Conservation (phyloP, 2,797 vertebrate genomes). For the Cottoperca gobio region DNA sequence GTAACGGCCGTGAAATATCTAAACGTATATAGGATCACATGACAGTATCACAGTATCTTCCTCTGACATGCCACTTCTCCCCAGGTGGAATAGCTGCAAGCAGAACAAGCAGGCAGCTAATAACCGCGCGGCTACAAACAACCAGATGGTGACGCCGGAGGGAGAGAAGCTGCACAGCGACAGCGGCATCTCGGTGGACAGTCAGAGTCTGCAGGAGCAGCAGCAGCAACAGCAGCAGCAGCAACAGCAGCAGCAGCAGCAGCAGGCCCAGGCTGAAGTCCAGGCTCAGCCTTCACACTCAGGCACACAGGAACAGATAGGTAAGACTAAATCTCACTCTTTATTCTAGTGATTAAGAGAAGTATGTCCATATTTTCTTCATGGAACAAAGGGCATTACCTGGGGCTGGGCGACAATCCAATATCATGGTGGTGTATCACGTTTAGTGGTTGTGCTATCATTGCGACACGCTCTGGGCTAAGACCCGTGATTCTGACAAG, state of each 20-base stretch:
- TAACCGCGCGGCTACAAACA: conserved; percentile 89
- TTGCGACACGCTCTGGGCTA: no score
- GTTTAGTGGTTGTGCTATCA: background rate
- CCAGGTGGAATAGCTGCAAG: conserved; percentile 98
- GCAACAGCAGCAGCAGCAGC: conserved; percentile 85
- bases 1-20: conserved; percentile 1
- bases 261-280: conserved; percentile 82
- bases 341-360: background rate
- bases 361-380: background rate
- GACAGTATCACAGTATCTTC: background rate
- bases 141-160: conserved; percentile 95
- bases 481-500: no score
- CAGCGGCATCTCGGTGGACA: conserved; percentile 98
- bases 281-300: conserved; percentile 82
- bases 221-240: conserved; percentile 82
- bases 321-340: conserved; percentile 57
- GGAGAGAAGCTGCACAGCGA: conserved; percentile 98
- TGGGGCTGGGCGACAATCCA: background rate
- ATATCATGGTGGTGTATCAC: background rate
- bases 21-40: background rate
- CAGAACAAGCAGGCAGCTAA: conserved; percentile 97
- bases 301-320: conserved; percentile 85
- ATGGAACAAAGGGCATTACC: background rate
- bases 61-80: conserved; percentile 27
- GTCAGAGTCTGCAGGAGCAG: conserved; percentile 95